Evolutionary conservation across 2,888 invertebrate species (phyloP).

Genomic region (Eupithecia subumbrata): DNA sequence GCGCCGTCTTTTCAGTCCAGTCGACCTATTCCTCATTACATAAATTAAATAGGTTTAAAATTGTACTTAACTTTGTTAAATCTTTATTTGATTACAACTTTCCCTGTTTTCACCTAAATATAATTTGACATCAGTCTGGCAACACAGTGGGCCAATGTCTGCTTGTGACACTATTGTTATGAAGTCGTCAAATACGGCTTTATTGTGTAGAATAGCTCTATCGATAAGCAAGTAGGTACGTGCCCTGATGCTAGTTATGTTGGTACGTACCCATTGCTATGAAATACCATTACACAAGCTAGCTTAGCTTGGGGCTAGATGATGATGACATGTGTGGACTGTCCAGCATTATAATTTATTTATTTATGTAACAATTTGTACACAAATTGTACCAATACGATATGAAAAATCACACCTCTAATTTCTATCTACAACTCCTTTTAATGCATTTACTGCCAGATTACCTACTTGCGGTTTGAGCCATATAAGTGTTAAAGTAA

Average conservation of each 20-base stretch:
- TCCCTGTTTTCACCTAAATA: background rate
- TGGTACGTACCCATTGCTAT: background rate
- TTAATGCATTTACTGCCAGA: no score
- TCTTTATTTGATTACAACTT: background rate
- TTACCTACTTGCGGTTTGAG: no score
- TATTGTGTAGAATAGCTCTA: slow-evolving; percentile 25
- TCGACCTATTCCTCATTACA: background rate
- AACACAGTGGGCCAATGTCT: slow-evolving; percentile 23
- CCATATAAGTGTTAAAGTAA: no score
- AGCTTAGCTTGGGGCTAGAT: no score
- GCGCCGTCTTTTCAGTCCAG: background rate
- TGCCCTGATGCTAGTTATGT: background rate
- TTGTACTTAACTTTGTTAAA: background rate
- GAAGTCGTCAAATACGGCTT: slow-evolving; percentile 34
- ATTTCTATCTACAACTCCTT: no score
- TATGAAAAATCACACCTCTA: background rate
- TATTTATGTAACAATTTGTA: no score
- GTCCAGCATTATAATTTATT: no score
- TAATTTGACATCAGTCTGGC: slow-evolving; percentile 4
- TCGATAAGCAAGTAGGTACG: background rate
- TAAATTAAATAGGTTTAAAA: background rate
- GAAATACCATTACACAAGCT: background rate
- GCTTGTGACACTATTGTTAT: slow-evolving; percentile 42
- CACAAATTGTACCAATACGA: no score
- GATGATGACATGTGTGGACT: no score